Evolutionary conservation across 2,888 invertebrate genomes (phyloP).

Genomic region (Flexamia atlantica): DNA sequence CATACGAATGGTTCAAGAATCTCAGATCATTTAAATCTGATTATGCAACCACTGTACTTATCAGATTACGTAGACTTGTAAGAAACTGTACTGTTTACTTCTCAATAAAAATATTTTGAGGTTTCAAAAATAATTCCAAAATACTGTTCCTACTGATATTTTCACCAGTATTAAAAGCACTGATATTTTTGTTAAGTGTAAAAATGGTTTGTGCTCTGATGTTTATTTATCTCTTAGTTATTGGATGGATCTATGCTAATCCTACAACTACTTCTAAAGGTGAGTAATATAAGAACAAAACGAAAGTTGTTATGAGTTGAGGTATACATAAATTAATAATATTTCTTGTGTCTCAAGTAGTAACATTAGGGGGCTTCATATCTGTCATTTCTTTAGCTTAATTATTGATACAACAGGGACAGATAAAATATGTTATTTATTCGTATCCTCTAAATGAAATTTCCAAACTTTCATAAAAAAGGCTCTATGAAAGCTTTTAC

Average conservation of each 20-base stretch:
- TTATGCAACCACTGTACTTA: background rate
- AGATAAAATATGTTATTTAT: too few relatives aligned
- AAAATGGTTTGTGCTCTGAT: constrained; percentile 25
- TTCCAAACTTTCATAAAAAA: too few relatives aligned
- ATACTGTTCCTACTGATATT: background rate
- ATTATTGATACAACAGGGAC: too few relatives aligned
- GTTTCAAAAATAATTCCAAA: background rate
- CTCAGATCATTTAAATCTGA: background rate
- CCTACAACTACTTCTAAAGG: constrained; percentile 5
- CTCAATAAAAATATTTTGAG: background rate
- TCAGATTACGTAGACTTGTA: background rate
- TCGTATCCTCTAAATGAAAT: too few relatives aligned
- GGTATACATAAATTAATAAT: too few relatives aligned
- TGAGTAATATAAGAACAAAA: too few relatives aligned
- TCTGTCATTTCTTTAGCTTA: too few relatives aligned
- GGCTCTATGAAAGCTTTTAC: too few relatives aligned
- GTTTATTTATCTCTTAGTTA: background rate
- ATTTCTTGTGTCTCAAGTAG: too few relatives aligned
- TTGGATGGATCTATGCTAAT: constrained; percentile 21
- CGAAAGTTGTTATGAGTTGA: too few relatives aligned
- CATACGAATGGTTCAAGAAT: background rate
- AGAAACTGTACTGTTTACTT: background rate
- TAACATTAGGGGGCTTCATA: too few relatives aligned
- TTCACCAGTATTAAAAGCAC: constrained; percentile 16
- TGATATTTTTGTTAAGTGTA: constrained; percentile 8